Conservation (phyloP, 1,140 invertebrate genomes). For the Zaprionus tsacasi region DNA sequence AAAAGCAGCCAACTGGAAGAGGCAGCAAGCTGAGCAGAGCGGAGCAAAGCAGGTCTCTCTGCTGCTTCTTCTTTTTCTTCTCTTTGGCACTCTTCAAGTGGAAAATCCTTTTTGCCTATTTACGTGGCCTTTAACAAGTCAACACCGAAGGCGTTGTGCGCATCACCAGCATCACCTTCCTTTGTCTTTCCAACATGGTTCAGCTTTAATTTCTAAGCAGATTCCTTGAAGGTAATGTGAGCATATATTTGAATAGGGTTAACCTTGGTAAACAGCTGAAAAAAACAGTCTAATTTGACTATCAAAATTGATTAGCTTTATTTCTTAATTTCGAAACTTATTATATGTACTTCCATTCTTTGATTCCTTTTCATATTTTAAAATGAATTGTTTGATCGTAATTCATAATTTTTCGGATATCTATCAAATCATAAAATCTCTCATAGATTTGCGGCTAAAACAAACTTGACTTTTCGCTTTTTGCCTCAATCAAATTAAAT, state of each 20-base stretch:
- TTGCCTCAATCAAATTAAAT: not conserved
- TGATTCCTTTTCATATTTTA: no score
- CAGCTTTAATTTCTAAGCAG: slow-evolving; percentile 22
- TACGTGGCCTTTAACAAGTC: slow-evolving; percentile 79
- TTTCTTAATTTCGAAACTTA: not conserved
- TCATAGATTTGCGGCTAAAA: slow-evolving; percentile 1
- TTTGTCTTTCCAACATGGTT: slow-evolving; percentile 17
- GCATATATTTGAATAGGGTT: not conserved
- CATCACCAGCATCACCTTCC: slow-evolving; percentile 1
- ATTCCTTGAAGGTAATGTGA: not conserved
- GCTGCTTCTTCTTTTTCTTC: slow-evolving; percentile 30
- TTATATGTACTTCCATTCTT: no score
- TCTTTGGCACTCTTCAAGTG: slow-evolving; percentile 74
- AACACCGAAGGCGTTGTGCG: slow-evolving; percentile 47
- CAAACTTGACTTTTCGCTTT: not conserved
- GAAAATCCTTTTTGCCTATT: slow-evolving; percentile 82
- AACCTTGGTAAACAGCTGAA: not conserved
- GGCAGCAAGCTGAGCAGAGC: slow-evolving; percentile 20
- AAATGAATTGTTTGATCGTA: no score
- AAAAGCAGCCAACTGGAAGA: slow-evolving; percentile 69
- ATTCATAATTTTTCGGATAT: slow-evolving; percentile 24
- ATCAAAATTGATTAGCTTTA: not conserved
- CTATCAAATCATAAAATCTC: not conserved
- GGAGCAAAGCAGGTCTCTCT: slow-evolving; percentile 13
- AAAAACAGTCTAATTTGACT: not conserved